Conservation (phyloP, 2,113 vertebrate species). For the Brachypodius melanocephalos region DNA sequence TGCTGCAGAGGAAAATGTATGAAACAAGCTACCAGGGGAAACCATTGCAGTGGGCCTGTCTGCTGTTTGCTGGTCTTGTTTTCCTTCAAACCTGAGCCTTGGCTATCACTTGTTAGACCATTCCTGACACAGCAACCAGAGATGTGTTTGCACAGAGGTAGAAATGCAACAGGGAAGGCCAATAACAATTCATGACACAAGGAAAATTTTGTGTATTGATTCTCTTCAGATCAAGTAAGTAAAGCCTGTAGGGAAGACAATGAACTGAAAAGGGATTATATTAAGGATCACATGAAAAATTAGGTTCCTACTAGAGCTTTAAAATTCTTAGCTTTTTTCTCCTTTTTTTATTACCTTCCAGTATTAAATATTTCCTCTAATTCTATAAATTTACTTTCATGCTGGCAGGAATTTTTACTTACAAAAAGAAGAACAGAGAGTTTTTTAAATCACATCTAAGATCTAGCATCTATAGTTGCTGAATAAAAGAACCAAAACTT, state of each 20-base stretch:
- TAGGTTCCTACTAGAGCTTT: not conserved
- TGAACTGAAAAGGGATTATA: not conserved
- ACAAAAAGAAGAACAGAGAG: not conserved
- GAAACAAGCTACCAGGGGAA: not conserved
- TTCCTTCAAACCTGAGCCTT: not conserved
- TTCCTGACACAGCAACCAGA: not conserved
- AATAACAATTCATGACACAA: not conserved
- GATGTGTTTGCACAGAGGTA: not conserved
- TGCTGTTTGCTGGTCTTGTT: not conserved
- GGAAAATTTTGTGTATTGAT: not conserved
- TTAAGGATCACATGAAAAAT: not conserved
- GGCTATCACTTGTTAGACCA: not conserved
- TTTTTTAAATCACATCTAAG: not conserved
- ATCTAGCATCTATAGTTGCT: not conserved
- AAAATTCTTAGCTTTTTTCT: not conserved
- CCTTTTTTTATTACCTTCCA: not conserved
- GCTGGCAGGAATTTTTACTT: not conserved
- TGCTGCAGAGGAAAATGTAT: not conserved
- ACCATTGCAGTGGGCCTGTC: not conserved
- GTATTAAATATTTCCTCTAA: not conserved
- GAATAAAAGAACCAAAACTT: not conserved
- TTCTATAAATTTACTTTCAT: not conserved
- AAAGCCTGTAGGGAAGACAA: not conserved
- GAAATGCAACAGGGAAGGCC: not conserved
- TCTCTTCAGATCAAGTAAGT: not conserved